A percentile compares a stretch with the other conserved stretches of the same genome.
phyloP scores from a whole-genome alignment of 37 sponge, comb jelly and placozoan species.

The Haliclona indistincta region DNA sequence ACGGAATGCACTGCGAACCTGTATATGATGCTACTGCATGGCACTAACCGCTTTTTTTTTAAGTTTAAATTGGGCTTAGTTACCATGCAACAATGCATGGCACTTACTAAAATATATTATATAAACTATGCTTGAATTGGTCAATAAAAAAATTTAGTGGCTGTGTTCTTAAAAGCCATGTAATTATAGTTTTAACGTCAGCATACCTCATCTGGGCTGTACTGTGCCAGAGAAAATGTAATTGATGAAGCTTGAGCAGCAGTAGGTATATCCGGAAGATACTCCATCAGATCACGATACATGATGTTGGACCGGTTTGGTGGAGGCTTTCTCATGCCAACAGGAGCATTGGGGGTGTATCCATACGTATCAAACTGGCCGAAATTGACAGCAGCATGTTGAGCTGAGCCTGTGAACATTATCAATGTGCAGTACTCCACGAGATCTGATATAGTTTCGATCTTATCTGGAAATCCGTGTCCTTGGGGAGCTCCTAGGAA shows the following conservation, averaged over 20 bases:
- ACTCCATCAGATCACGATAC: constrained; percentile 30
- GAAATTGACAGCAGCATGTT: constrained; percentile 70
- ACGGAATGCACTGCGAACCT: no score
- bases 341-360: constrained; percentile 62
- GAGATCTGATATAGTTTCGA: constrained; percentile 46
- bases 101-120: no score
- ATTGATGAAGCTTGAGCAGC: constrained; percentile 2
- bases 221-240: constrained; percentile 18
- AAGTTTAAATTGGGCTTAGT: no score
- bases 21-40: no score
- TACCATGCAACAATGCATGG: no score
- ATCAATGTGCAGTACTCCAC: constrained; percentile 57
- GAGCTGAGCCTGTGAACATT: constrained; percentile 68
- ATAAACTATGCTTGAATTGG: no score
- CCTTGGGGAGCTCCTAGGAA: background rate
- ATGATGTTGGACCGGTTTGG: constrained; percentile 37
- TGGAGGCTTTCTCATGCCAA: constrained; percentile 19
- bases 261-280: constrained; percentile 39
- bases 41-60: no score
- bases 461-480: constrained; percentile 51
- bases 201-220: constrained; percentile 46
- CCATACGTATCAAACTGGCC: constrained; percentile 61
- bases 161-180: no score
- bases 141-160: no score
- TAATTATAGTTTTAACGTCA: background rate